Percentiles rank a stretch among this genome's conserved stretches.
phyloP scores from a whole-genome alignment of 2,888 invertebrate genomes.

The Chrysolina oricalcia region DNA sequence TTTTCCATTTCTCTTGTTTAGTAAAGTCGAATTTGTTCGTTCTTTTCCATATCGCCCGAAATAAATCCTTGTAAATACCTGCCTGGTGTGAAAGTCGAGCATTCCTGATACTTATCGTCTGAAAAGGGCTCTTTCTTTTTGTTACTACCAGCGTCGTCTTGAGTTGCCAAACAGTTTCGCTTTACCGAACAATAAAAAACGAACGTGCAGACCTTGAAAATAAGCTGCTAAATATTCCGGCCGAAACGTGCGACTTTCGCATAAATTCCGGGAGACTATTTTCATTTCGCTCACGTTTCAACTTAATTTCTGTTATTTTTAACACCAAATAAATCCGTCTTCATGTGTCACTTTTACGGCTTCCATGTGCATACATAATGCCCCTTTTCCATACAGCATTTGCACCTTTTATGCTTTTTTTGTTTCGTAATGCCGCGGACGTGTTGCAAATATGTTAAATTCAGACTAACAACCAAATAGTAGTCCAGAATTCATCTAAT shows the following conservation, averaged over 20 bases:
- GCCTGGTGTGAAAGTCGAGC: background rate
- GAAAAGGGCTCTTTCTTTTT: background rate
- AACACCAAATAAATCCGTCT: constrained; percentile 26
- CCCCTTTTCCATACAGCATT: background rate
- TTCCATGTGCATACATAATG: constrained; percentile 19
- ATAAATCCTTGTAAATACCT: background rate
- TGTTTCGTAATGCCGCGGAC: background rate
- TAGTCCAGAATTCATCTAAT: background rate
- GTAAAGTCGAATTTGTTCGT: no score
- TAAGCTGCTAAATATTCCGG: constrained; percentile 27
- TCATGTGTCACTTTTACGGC: constrained; percentile 25
- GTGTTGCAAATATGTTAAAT: background rate
- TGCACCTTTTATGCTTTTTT: background rate
- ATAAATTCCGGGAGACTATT: constrained; percentile 19
- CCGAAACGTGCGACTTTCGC: constrained; percentile 29
- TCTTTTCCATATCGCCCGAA: background rate
- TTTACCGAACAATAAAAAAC: constrained; percentile 32
- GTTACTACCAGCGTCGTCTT: background rate
- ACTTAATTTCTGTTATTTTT: constrained; percentile 26
- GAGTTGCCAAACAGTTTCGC: constrained; percentile 12
- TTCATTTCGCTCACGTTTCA: constrained; percentile 32
- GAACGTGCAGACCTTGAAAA: constrained; percentile 30
- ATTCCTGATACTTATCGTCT: background rate
- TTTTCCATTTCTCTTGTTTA: no score
- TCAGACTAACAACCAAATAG: background rate